phyloP scores from a whole-genome alignment of 2,797 vertebrate species.

The Notamacropus eugenii region DNA sequence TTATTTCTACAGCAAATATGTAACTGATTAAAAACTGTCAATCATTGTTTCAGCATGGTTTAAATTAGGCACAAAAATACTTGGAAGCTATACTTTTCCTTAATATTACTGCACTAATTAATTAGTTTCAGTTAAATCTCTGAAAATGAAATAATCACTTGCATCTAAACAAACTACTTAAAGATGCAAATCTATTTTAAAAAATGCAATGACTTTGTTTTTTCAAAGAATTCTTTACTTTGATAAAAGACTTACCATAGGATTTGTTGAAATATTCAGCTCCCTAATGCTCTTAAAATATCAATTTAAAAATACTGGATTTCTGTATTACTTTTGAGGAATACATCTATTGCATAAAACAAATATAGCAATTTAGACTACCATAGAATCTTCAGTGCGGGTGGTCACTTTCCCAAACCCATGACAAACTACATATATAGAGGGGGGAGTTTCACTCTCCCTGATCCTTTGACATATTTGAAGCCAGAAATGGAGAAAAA shows the following conservation, averaged over 20 bases:
- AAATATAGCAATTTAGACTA: slow-evolving; percentile 32
- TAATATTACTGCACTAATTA: slow-evolving; percentile 26
- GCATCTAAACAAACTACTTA: slow-evolving; percentile 30
- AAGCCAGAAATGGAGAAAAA: slow-evolving; percentile 31
- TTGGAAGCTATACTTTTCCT: neutral
- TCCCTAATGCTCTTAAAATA: neutral
- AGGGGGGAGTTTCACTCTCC: slow-evolving; percentile 8
- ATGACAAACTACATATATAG: neutral
- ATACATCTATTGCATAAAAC: slow-evolving; percentile 20
- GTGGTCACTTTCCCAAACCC: neutral
- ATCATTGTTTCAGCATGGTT: slow-evolving; percentile 9
- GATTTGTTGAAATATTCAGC: slow-evolving; percentile 2
- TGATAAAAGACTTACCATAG: slow-evolving; percentile 36
- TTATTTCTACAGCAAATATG: slow-evolving; percentile 3
- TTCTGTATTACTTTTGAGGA: slow-evolving; percentile 30
- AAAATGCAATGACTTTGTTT: neutral
- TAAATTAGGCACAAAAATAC: slow-evolving; percentile 34
- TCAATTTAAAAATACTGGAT: slow-evolving; percentile 55
- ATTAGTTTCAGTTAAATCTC: slow-evolving; percentile 33
- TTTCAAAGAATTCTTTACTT: slow-evolving; percentile 26
- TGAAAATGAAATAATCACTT: slow-evolving; percentile 47
- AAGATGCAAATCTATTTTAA: slow-evolving; percentile 26
- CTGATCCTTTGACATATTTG: slow-evolving; percentile 28
- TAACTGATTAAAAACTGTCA: slow-evolving; percentile 35
- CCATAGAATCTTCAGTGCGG: neutral